phyloP scores from a whole-genome alignment of 2,888 invertebrate genomes.

The Neoaliturus tenellus region DNA sequence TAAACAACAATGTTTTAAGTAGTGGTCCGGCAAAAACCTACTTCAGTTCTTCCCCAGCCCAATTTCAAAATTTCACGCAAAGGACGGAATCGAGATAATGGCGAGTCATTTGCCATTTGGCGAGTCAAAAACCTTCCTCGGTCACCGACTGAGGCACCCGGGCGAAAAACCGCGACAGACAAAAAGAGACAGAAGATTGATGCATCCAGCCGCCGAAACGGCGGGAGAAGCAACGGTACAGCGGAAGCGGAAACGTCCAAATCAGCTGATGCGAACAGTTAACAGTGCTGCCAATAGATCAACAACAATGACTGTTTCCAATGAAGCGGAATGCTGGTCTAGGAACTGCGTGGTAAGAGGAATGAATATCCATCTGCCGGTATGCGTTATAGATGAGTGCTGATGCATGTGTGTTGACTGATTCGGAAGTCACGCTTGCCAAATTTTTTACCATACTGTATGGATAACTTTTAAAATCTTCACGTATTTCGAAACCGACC shows the following conservation, averaged over 20 bases:
- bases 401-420: too few species aligned
- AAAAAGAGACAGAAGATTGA: background rate
- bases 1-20: too few species aligned
- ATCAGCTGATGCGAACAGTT: background rate
- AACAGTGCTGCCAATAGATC: background rate
- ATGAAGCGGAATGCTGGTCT: too few species aligned
- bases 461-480: too few species aligned
- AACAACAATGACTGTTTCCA: background rate
- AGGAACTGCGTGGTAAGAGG: too few species aligned
- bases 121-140: background rate
- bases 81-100: background rate
- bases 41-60: too few species aligned
- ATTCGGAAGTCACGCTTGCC: too few species aligned
- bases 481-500: too few species aligned
- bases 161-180: background rate
- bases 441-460: too few species aligned
- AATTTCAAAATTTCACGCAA: background rate
- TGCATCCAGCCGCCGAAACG: background rate
- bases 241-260: background rate
- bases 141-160: background rate
- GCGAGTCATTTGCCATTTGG: background rate
- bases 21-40: too few species aligned
- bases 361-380: too few species aligned
- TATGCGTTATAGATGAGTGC: too few species aligned
- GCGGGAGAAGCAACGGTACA: background rate